A percentile compares a stretch with the other conserved stretches of the same genome.
Evolutionary conservation across 2,113 vertebrate genomes (phyloP).

Genomic region (Gallinago undulata): DNA sequence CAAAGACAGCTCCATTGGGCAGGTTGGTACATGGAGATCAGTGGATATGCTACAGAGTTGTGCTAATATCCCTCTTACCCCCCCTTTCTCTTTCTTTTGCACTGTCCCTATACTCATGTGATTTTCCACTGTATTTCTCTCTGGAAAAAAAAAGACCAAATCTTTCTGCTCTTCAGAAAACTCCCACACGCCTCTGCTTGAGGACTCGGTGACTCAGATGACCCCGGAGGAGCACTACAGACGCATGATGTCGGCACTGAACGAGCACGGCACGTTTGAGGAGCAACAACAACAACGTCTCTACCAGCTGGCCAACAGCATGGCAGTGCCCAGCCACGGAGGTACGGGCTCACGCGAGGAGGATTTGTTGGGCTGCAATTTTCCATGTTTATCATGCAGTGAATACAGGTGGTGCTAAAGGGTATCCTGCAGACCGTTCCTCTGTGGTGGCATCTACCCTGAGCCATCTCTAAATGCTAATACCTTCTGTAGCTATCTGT

Average conservation of each 20-base stretch:
- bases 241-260: conserved; percentile 92
- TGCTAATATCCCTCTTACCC: neutral
- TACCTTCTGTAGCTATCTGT: neutral
- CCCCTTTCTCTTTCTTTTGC: neutral
- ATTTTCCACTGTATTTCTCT: neutral
- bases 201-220: conserved; percentile 86
- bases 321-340: conserved; percentile 87
- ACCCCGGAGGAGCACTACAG: conserved; percentile 96
- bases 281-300: conserved; percentile 92
- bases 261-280: conserved; percentile 87
- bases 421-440: neutral
- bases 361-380: neutral
- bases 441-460: neutral
- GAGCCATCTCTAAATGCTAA: accelerated
- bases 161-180: conserved; percentile 75
- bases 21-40: neutral
- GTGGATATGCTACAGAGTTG: accelerated
- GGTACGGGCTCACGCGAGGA: conserved; percentile 66
- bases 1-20: neutral
- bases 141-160: neutral
- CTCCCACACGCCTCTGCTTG: conserved; percentile 83
- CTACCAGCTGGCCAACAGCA: conserved; percentile 91
- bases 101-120: accelerated
- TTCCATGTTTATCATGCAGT: accelerated
- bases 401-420: neutral